A percentile compares a stretch with the other conserved stretches of the same genome.
Conservation (phyloP, 2,888 invertebrate species). For the Tenthredo mesomela region DNA sequence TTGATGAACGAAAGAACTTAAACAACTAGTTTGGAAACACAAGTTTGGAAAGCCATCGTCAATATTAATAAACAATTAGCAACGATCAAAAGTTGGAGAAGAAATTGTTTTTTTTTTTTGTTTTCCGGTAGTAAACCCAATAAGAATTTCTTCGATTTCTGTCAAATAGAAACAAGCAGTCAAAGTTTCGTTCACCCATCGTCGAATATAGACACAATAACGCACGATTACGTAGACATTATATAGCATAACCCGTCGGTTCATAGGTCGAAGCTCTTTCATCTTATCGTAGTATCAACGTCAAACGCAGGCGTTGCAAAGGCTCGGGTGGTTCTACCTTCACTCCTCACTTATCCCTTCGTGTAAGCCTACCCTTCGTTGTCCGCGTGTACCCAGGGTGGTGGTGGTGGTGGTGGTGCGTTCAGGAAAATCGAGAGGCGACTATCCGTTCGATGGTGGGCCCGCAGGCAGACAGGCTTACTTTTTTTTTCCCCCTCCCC, state of each 20-base stretch:
- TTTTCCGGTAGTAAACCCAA: not conserved
- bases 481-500: not conserved
- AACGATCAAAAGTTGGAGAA: not conserved
- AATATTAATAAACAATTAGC: not conserved
- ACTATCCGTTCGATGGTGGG: slow-evolving; percentile 25
- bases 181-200: not conserved
- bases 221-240: slow-evolving; percentile 47
- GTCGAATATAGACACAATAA: slow-evolving; percentile 31
- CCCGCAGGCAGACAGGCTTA: not conserved
- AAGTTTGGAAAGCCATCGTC: not conserved
- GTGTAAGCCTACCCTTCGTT: slow-evolving; percentile 21
- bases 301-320: slow-evolving; percentile 72
- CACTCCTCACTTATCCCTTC: slow-evolving; percentile 39
- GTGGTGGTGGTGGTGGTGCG: not conserved
- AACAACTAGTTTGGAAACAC: not conserved
- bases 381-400: not conserved
- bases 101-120: not conserved
- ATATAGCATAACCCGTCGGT: slow-evolving; percentile 58
- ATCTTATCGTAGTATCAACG: slow-evolving; percentile 78
- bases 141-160: not conserved
- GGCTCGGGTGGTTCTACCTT: slow-evolving; percentile 34
- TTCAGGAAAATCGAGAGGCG: slow-evolving; percentile 20
- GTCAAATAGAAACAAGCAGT: not conserved
- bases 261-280: slow-evolving; percentile 76
- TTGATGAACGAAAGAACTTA: not conserved